phyloP scores from a whole-genome alignment of 2,888 invertebrate genomes.

The Hydrotaea diabolus region DNA sequence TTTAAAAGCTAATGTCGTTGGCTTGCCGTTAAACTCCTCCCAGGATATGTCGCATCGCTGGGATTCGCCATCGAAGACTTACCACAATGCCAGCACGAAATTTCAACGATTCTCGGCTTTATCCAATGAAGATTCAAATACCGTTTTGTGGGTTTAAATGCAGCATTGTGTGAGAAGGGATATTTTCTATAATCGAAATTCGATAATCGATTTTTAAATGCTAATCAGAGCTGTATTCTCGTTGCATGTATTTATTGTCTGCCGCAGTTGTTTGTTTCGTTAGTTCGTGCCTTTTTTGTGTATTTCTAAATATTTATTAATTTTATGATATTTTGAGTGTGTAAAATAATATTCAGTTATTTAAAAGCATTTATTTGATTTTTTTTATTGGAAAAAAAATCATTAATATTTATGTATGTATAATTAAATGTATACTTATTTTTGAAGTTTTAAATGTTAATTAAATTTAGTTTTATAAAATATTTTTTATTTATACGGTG shows the following conservation, averaged over 20 bases:
- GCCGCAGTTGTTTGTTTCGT: constrained; percentile 16
- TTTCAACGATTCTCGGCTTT: constrained; percentile 77
- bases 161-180: too few species aligned
- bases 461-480: constrained; percentile 41
- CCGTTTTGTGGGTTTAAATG: constrained; percentile 78
- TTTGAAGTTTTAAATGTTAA: constrained; percentile 21
- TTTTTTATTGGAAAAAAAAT: constrained; percentile 39
- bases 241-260: constrained; percentile 38
- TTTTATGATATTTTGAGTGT: constrained; percentile 25
- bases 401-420: constrained; percentile 23
- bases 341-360: constrained; percentile 48
- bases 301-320: constrained; percentile 28
- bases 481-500: background rate
- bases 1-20: constrained; percentile 77
- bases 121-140: constrained; percentile 77
- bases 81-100: constrained; percentile 75
- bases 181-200: background rate
- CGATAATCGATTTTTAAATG: constrained; percentile 20
- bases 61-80: constrained; percentile 75
- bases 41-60: constrained; percentile 71
- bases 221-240: constrained; percentile 45
- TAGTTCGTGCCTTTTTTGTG: constrained; percentile 58
- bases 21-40: constrained; percentile 72
- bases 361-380: constrained; percentile 62
- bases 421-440: constrained; percentile 6